Percentiles rank a stretch among this genome's conserved stretches.
Conservation (phyloP, 1,140 invertebrate species). For the Spodoptera frugiperda region DNA sequence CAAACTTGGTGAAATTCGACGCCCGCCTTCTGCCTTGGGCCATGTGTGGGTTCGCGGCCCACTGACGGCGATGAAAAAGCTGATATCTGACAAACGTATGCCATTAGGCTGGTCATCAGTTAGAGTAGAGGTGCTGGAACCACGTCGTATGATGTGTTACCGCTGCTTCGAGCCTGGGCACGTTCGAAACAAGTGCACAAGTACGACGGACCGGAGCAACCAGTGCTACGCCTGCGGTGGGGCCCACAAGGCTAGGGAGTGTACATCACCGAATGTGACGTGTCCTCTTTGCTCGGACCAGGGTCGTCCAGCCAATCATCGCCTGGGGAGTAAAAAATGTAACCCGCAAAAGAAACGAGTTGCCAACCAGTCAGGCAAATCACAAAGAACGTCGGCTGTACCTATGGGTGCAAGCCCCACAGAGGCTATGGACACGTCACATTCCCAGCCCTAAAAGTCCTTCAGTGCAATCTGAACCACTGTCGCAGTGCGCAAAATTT, state of each 20-base stretch:
- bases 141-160: constrained; percentile 54
- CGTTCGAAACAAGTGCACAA: constrained; percentile 43
- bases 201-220: neutral
- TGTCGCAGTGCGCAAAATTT: too few relatives aligned
- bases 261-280: neutral
- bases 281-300: constrained; percentile 9
- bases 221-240: constrained; percentile 10
- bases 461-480: neutral
- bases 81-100: constrained; percentile 8
- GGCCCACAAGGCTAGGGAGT: constrained; percentile 8
- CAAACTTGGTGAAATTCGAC: constrained; percentile 50
- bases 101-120: constrained; percentile 41
- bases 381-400: neutral
- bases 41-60: constrained; percentile 47
- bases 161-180: constrained; percentile 48
- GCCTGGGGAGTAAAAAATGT: constrained; percentile 1
- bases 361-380: neutral
- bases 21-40: neutral
- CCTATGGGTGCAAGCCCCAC: neutral
- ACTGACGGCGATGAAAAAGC: neutral
- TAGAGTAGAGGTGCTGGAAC: constrained; percentile 26
- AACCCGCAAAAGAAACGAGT: neutral
- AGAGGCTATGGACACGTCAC: neutral
- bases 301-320: neutral
- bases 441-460: neutral